Conservation (phyloP, 2,888 invertebrate genomes). For the Gisinianus flammeolus region DNA sequence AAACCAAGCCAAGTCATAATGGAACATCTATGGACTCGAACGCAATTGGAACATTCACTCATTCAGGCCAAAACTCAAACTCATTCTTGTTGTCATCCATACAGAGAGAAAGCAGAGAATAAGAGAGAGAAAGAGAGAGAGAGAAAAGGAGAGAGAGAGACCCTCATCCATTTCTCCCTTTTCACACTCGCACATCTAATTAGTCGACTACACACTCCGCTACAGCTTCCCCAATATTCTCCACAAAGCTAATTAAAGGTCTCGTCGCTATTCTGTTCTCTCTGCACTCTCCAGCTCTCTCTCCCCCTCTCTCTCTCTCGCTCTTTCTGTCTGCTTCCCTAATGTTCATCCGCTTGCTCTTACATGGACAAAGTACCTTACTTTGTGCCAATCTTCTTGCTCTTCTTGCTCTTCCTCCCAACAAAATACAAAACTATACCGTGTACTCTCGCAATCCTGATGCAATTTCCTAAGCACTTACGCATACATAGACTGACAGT, state of each 20-base stretch:
- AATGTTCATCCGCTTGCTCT: background rate
- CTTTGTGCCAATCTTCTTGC: no score
- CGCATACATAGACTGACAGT: no score
- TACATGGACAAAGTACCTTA: no score
- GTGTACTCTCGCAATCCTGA: no score
- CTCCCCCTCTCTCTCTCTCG: background rate
- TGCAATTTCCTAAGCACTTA: no score
- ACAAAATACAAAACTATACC: no score
- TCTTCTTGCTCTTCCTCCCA: no score
- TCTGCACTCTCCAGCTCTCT: background rate
- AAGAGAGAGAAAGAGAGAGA: conserved; percentile 10
- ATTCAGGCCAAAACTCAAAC: background rate
- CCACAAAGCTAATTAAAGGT: conserved; percentile 28
- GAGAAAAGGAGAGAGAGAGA: conserved; percentile 17
- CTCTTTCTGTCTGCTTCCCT: background rate
- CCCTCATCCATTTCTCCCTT: conserved; percentile 32
- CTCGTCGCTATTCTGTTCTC: background rate
- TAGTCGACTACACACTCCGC: conserved; percentile 9
- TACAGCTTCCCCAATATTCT: conserved; percentile 16
- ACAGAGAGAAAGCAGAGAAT: background rate
- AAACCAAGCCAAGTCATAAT: no score
- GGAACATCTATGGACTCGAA: no score
- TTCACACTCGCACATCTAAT: conserved; percentile 31
- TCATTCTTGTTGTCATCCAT: background rate
- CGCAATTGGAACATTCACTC: background rate